Percentiles rank a stretch among this genome's conserved stretches.
phyloP scores from a whole-genome alignment of 1,140 invertebrate genomes.

The Drosophila prosaltans region DNA sequence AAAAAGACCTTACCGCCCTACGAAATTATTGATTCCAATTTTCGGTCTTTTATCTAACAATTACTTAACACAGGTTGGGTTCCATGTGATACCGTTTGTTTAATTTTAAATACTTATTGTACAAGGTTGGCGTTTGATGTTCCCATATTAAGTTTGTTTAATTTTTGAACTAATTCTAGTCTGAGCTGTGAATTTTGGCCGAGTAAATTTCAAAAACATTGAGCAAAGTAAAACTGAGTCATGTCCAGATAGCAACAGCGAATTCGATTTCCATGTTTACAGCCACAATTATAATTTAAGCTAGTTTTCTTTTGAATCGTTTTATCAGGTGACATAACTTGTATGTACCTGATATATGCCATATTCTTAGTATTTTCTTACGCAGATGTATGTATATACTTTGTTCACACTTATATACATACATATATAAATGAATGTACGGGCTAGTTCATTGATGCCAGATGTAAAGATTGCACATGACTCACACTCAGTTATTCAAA shows the following conservation, averaged over 20 bases:
- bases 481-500: not conserved
- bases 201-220: not conserved
- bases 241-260: not conserved
- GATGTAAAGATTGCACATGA: constrained; percentile 10
- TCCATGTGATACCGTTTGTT: too few species aligned
- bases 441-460: not conserved
- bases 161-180: not conserved
- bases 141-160: too few species aligned
- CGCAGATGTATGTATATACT: not conserved
- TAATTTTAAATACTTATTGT: too few species aligned
- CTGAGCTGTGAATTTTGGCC: not conserved
- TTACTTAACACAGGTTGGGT: too few species aligned
- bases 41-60: too few species aligned
- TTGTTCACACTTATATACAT: not conserved
- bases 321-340: constrained; percentile 10
- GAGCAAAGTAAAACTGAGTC: not conserved
- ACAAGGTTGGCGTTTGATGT: too few species aligned
- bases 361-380: constrained; percentile 30
- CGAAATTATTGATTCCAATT: too few species aligned
- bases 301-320: not conserved
- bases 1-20: too few species aligned
- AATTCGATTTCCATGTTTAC: not conserved
- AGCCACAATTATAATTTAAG: constrained; percentile 1
- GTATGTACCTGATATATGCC: not conserved
- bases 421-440: constrained; percentile 14